phyloP scores from a whole-genome alignment of 2,888 invertebrate genomes.

The Palloptera scutellata region DNA sequence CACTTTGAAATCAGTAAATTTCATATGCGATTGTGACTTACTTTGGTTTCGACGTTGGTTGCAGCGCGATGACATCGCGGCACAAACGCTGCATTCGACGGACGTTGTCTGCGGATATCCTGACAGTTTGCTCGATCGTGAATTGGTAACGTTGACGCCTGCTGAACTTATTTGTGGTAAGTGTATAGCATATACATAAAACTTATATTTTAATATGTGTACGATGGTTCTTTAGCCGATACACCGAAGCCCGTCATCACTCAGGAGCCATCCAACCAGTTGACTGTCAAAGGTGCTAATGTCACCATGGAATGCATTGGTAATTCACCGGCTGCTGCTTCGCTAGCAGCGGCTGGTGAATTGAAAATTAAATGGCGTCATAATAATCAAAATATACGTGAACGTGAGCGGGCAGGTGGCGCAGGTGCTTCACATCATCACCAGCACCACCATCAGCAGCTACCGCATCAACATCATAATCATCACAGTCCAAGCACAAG shows the following conservation, averaged over 20 bases:
- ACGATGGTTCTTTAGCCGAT: constrained; percentile 63
- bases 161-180: constrained; percentile 74
- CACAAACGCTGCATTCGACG: constrained; percentile 63
- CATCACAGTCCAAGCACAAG: constrained; percentile 36
- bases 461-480: too few relatives aligned
- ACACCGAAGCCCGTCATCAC: constrained; percentile 86
- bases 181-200: constrained; percentile 21
- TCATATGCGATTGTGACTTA: constrained; percentile 90
- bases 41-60: constrained; percentile 89
- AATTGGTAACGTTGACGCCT: constrained; percentile 72
- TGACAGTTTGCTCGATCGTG: constrained; percentile 74
- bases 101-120: constrained; percentile 82
- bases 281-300: constrained; percentile 88
- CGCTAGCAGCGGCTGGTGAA: constrained; percentile 67
- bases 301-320: constrained; percentile 84
- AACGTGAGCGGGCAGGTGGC: constrained; percentile 36
- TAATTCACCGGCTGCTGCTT: constrained; percentile 77
- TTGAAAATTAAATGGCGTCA: constrained; percentile 89
- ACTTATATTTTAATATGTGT: neutral
- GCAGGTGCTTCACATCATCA: constrained; percentile 17
- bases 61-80: constrained; percentile 52
- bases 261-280: constrained; percentile 81
- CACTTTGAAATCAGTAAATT: constrained; percentile 74
- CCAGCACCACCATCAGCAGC: constrained; percentile 5
- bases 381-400: constrained; percentile 74